Conservation (phyloP, 2,797 vertebrate genomes). For the Cuculus canorus region DNA sequence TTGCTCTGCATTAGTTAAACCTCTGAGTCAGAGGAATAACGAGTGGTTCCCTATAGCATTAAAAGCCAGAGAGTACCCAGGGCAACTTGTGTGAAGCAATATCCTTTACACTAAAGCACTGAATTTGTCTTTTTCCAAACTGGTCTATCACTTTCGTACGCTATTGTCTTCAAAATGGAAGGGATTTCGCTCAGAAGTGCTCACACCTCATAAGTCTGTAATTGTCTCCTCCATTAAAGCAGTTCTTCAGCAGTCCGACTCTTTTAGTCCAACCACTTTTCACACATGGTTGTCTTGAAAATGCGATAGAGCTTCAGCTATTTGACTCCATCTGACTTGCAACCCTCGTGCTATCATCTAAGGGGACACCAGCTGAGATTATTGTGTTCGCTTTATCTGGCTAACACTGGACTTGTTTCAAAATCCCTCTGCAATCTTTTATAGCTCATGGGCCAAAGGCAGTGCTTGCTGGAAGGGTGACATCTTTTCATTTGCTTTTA, state of each 20-base stretch:
- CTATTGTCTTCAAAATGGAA: neutral
- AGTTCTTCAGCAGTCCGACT: neutral
- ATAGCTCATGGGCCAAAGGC: neutral
- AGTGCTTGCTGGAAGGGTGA: neutral
- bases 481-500: neutral
- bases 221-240: constrained; percentile 51
- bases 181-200: constrained; percentile 40
- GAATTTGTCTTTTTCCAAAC: constrained; percentile 31
- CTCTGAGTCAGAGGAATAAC: constrained; percentile 27
- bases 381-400: neutral
- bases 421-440: neutral
- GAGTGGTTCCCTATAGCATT: neutral
- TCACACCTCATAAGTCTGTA: constrained; percentile 4
- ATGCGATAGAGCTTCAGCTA: neutral
- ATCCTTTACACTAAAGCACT: neutral
- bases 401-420: neutral
- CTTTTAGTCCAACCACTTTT: neutral
- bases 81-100: neutral
- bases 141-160: constrained; percentile 40
- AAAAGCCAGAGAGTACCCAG: neutral
- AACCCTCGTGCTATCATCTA: neutral
- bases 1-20: neutral
- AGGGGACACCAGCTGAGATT: neutral
- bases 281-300: neutral
- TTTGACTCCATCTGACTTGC: neutral